Percentiles rank a stretch among this genome's conserved stretches.
Evolutionary conservation across 2,113 vertebrate genomes (phyloP).

Genomic region (Mixornis gularis): DNA sequence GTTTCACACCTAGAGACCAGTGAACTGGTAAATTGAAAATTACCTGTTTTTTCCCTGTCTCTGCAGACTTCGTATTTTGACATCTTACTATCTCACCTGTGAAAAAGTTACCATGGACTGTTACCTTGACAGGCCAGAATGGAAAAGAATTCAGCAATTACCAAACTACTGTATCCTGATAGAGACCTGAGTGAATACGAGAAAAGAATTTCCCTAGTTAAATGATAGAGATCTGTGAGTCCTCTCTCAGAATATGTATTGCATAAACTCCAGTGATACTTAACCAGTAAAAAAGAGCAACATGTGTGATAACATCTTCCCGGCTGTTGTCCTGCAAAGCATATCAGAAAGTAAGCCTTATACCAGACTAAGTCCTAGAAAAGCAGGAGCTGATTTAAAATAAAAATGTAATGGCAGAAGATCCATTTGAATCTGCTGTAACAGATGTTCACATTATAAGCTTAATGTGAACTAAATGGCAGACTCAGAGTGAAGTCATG

Average conservation of each 20-base stretch:
- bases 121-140: neutral
- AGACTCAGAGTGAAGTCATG: neutral
- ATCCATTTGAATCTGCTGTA: neutral
- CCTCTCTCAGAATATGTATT: neutral
- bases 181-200: neutral
- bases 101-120: neutral
- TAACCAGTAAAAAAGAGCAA: neutral
- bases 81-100: neutral
- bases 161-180: neutral
- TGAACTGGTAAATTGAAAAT: slow-evolving; percentile 33
- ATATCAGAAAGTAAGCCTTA: neutral
- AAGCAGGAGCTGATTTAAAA: neutral
- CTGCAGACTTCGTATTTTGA: neutral
- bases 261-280: neutral
- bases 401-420: neutral
- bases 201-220: neutral
- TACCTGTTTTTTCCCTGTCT: slow-evolving; percentile 53
- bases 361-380: neutral
- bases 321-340: neutral
- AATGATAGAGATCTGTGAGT: neutral
- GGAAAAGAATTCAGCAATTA: neutral
- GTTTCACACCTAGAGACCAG: slow-evolving; percentile 4
- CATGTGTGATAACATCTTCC: neutral
- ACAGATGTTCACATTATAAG: neutral
- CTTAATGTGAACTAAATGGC: neutral